Conservation (phyloP, 2,888 invertebrate genomes). For the Scaptodrosophila latifasciaeformis region DNA sequence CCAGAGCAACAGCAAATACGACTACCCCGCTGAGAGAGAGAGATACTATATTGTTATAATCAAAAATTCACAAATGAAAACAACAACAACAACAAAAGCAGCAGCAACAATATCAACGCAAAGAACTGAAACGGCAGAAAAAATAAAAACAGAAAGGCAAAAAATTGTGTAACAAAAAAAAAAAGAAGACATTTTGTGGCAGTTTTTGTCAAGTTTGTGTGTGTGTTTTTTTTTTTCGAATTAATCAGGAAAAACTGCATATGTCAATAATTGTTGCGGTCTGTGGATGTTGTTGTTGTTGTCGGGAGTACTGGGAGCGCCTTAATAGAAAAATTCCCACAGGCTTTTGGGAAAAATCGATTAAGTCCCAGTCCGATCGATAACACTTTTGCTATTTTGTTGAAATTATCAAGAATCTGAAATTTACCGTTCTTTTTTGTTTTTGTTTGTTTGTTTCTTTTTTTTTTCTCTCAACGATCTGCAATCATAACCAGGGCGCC, state of each 20-base stretch:
- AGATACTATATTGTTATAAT: constrained; percentile 44
- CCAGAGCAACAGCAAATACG: constrained; percentile 27
- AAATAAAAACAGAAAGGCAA: constrained; percentile 6
- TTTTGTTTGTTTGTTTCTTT: constrained; percentile 36
- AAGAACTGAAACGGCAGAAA: constrained; percentile 6
- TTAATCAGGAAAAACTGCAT: neutral
- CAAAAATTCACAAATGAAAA: constrained; percentile 14
- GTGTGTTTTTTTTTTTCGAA: neutral
- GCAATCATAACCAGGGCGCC: neutral
- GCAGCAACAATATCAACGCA: constrained; percentile 24
- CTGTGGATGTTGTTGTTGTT: constrained; percentile 7
- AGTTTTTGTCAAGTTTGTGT: no score
- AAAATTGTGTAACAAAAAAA: constrained; percentile 45
- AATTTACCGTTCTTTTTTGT: constrained; percentile 28
- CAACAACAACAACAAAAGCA: no score
- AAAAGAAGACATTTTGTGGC: constrained; percentile 4
- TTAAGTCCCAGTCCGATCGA: constrained; percentile 62
- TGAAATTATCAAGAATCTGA: constrained; percentile 1
- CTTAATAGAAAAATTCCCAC: no score
- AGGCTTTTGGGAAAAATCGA: constrained; percentile 49
- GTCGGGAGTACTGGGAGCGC: neutral
- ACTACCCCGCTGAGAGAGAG: constrained; percentile 28
- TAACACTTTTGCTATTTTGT: no score
- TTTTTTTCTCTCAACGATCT: constrained; percentile 11
- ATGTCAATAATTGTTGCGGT: constrained; percentile 1